Evolutionary conservation across 2,797 vertebrate species (phyloP), one percentile per base, ranked within the genome.

Genomic region (Takifugu ocellatus): DNA sequence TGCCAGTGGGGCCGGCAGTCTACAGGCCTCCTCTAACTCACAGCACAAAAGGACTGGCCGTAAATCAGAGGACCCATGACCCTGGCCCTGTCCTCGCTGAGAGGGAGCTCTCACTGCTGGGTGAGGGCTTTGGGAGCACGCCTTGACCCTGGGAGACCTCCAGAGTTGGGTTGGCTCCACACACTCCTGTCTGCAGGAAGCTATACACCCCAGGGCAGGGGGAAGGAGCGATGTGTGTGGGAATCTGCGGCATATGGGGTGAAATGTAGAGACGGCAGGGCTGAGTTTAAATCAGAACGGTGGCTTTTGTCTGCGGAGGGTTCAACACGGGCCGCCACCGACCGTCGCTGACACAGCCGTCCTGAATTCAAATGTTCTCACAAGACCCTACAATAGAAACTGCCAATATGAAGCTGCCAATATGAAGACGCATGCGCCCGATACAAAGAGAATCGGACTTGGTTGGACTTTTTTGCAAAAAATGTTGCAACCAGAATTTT

Each of bases 241-340:
- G 91, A 92, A 91, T 91, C 79, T 78, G 77, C 46, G 57, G 76
- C 88, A 88, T 89, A 88, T 85, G 89, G 87, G 68, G 55, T 49
- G 48, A 63, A 77, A 78, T 76, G 63, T 61, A 70, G 84, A 52
- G 63, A 72, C 16, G 25, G 56, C 9, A 24, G 56, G 67, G 63
- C 62, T 25, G 70, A 75, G 77, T 55, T 70, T 70, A 81, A 75
- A 65, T 72, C 77, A 70, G 68, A 50, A 58, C 26, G 75, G 81
- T 68, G 68, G 56, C 39, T 61, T 74, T 63, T 50, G 54, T 59
- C 55, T 4, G 54, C 16, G 33, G 50, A 29, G 54, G 66, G 72
- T 63, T 75, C 68, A 73, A 17, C 3, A 21, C 17, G 25, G 55
- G 60, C 49, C 2, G 49, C 4, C 4, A 16, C 21, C 16, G 0